Evolutionary conservation across 2,888 invertebrate genomes (phyloP).

Genomic region (Morinoia aosen): DNA sequence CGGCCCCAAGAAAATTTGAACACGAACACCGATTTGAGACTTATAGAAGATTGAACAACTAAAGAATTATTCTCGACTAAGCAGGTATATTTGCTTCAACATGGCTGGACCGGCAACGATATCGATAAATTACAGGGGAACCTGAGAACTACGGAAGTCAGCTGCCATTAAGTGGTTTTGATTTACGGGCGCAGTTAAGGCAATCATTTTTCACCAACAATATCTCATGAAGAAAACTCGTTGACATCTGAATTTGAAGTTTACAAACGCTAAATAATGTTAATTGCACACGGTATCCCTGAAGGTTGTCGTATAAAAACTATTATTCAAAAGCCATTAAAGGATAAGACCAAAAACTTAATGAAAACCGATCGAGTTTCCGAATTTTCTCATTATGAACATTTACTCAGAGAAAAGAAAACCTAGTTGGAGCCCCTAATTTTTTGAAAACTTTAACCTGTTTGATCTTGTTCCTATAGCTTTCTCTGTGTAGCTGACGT

Average conservation of each 20-base stretch:
- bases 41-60: background rate
- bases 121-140: background rate
- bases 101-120: background rate
- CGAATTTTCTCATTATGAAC: too few relatives aligned
- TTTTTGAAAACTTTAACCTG: too few relatives aligned
- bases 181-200: background rate
- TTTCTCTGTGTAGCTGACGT: too few relatives aligned
- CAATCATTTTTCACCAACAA: background rate
- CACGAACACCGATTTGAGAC: background rate
- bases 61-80: background rate
- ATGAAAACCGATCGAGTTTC: background rate
- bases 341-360: background rate
- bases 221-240: background rate
- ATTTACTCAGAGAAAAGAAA: too few relatives aligned
- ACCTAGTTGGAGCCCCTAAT: too few relatives aligned
- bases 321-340: background rate
- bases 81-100: background rate
- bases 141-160: background rate
- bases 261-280: background rate
- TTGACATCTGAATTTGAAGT: background rate
- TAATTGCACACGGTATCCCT: background rate
- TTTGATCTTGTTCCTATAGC: too few relatives aligned
- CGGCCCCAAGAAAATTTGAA: background rate
- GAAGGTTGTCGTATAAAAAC: background rate
- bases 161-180: background rate